Evolutionary conservation across 1,140 invertebrate species (phyloP).

Genomic region (Drosophila leontia): DNA sequence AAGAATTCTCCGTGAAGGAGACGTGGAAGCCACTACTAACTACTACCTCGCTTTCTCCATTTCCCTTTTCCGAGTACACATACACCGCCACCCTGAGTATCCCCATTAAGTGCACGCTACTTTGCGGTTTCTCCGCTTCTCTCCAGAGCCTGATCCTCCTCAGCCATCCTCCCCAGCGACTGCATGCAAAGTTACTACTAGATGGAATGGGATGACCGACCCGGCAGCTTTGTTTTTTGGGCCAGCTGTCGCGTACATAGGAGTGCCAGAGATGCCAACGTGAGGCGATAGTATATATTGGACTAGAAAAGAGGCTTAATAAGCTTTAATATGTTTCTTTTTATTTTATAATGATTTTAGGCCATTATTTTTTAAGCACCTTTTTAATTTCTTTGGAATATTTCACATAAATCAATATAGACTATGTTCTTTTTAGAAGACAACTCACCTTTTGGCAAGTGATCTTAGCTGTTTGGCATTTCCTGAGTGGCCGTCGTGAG

Average conservation of each 20-base stretch:
- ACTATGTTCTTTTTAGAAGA: background rate
- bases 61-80: background rate
- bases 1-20: conserved; percentile 11
- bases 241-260: conserved; percentile 35
- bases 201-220: conserved; percentile 27
- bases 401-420: too few relatives aligned
- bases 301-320: background rate
- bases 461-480: background rate
- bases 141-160: conserved; percentile 26
- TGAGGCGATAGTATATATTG: conserved; percentile 5
- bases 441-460: too few relatives aligned
- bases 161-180: conserved; percentile 25
- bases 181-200: conserved; percentile 31
- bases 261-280: conserved; percentile 24
- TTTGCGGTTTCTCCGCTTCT: conserved; percentile 30
- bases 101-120: conserved; percentile 46
- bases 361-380: too few relatives aligned
- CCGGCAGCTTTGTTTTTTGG: conserved; percentile 10
- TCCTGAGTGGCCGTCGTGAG: conserved; percentile 3
- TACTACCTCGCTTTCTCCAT: background rate
- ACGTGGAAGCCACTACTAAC: background rate
- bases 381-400: background rate
- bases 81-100: background rate
- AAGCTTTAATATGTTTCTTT: background rate
- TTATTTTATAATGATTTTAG: background rate